phyloP scores from a whole-genome alignment of 2,888 invertebrate species.

The Amiota minor region DNA sequence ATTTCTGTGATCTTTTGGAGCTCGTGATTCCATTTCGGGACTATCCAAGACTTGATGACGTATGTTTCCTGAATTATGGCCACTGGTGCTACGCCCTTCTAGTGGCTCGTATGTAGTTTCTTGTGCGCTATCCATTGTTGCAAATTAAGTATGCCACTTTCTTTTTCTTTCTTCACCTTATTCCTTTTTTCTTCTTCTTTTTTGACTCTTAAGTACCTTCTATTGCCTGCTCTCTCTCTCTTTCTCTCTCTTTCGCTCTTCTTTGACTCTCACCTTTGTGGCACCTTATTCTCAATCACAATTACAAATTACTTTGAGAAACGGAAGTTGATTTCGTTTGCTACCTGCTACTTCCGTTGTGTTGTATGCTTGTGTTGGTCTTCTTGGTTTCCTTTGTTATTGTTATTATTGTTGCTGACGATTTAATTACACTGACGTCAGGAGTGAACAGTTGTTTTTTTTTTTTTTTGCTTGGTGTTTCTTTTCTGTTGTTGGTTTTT shows the following conservation, averaged over 20 bases:
- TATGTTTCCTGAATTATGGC: slow-evolving; percentile 44
- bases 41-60: slow-evolving; percentile 71
- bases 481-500: not conserved
- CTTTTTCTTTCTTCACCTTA: not conserved
- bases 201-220: not conserved
- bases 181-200: slow-evolving; percentile 8
- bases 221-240: too few relatives aligned
- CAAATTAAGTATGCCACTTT: not conserved
- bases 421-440: slow-evolving; percentile 9
- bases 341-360: not conserved
- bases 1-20: slow-evolving; percentile 72
- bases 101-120: slow-evolving; percentile 72
- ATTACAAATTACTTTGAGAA: not conserved
- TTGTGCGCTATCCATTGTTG: slow-evolving; percentile 67
- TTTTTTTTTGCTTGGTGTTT: slow-evolving; percentile 3
- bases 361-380: not conserved
- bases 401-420: slow-evolving; percentile 1
- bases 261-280: not conserved
- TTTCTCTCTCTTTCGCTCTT: not conserved
- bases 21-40: slow-evolving; percentile 71
- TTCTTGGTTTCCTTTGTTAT: not conserved
- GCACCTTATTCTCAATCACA: not conserved
- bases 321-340: slow-evolving; percentile 11
- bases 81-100: slow-evolving; percentile 61
- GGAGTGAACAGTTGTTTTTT: slow-evolving; percentile 22